Conservation (phyloP, 2,797 vertebrate genomes). For the Lepus townsendii region DNA sequence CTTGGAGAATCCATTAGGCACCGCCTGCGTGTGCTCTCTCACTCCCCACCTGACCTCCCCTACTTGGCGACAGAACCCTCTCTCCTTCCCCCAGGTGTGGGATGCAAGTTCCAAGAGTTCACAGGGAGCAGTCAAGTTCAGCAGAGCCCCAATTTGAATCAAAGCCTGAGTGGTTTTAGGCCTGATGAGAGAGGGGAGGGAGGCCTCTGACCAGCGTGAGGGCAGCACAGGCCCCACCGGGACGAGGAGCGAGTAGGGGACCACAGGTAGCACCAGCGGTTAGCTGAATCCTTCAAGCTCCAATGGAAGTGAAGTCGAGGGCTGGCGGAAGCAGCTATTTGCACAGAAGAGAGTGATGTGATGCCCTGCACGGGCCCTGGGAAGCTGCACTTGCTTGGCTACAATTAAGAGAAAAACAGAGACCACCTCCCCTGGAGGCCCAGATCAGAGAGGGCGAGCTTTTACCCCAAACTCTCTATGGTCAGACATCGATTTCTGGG, state of each 20-base stretch:
- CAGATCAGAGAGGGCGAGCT: neutral
- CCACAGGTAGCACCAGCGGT: neutral
- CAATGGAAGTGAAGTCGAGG: neutral
- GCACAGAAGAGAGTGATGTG: neutral
- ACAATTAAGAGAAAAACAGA: neutral
- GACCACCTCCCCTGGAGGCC: neutral
- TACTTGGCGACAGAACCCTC: fast-evolving
- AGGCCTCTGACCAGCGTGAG: neutral
- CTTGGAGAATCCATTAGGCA: neutral
- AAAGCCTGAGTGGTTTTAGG: neutral
- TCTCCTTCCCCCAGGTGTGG: neutral
- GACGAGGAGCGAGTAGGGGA: neutral
- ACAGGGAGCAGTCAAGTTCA: neutral
- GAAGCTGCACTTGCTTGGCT: no score
- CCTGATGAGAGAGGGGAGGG: neutral
- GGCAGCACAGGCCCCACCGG: fast-evolving
- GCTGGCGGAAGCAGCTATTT: neutral
- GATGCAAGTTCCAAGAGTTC: neutral
- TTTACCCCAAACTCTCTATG: neutral
- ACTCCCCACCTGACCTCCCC: no score
- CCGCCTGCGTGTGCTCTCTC: fast-evolving
- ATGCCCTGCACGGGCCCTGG: neutral
- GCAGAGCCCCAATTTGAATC: neutral
- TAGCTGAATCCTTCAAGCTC: neutral
- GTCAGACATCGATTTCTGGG: neutral